Evolutionary conservation across 2,888 invertebrate species (phyloP).

Genomic region (Drosophila aldrichi): DNA sequence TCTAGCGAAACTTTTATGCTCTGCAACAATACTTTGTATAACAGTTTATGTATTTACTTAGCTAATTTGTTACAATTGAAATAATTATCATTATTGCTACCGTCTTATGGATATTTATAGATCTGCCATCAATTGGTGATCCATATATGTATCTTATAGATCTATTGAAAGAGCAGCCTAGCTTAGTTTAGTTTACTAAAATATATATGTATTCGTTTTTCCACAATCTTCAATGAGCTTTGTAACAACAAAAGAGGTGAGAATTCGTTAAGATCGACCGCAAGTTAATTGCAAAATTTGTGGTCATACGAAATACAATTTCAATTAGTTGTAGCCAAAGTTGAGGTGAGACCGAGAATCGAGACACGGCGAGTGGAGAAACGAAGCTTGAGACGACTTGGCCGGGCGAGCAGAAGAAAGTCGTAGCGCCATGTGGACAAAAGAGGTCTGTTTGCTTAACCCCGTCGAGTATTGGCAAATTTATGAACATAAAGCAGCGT

Average conservation of each 20-base stretch:
- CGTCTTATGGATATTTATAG: no score
- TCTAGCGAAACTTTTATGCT: conserved; percentile 16
- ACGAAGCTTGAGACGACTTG: neutral
- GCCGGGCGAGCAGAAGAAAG: conserved; percentile 57
- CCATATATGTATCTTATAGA: no score
- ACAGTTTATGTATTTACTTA: neutral
- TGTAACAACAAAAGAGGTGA: conserved; percentile 9
- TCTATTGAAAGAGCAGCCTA: no score
- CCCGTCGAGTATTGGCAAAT: conserved; percentile 71
- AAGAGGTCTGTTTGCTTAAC: conserved; percentile 69
- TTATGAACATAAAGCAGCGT: conserved; percentile 79
- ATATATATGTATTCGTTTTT: no score
- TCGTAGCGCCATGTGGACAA: conserved; percentile 51
- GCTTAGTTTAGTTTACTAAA: no score
- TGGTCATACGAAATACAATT: conserved; percentile 64
- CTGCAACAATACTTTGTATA: conserved; percentile 3
- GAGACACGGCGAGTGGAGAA: neutral
- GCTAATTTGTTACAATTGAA: neutral
- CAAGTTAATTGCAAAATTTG: conserved; percentile 63
- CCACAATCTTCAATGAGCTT: no score
- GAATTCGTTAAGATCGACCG: conserved; percentile 29
- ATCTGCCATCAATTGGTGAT: no score
- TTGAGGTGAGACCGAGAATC: conserved; percentile 4
- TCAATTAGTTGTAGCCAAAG: conserved; percentile 66
- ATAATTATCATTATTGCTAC: no score